Percentiles rank a stretch among this genome's conserved stretches.
phyloP scores from a whole-genome alignment of 2,113 vertebrate species.

The Ptilonorhynchus violaceus region DNA sequence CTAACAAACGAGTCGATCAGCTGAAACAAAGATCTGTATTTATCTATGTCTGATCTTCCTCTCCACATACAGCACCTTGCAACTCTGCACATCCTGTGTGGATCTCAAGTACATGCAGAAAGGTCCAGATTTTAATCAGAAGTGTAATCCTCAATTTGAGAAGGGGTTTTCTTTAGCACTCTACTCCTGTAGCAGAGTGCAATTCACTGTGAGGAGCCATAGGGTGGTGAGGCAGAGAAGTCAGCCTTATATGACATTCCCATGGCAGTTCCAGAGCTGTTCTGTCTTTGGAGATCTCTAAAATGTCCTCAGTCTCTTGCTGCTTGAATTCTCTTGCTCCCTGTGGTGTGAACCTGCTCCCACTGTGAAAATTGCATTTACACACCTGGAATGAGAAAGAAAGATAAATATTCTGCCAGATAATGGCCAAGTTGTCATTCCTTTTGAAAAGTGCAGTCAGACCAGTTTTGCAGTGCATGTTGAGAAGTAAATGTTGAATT shows the following conservation, averaged over 20 bases:
- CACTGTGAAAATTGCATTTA: neutral
- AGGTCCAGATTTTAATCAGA: neutral
- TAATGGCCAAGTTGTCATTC: neutral
- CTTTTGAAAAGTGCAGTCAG: neutral
- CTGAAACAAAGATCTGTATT: neutral
- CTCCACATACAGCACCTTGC: neutral
- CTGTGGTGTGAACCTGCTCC: neutral
- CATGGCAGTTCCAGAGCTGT: neutral
- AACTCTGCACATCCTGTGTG: neutral
- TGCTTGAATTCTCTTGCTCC: neutral
- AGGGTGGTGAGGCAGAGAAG: neutral
- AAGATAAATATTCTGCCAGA: neutral
- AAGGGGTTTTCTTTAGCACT: neutral
- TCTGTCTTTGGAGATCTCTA: neutral
- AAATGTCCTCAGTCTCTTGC: neutral
- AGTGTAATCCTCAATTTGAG: neutral
- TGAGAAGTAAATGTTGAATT: neutral
- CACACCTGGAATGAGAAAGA: neutral
- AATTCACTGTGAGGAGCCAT: neutral
- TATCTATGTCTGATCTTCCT: neutral
- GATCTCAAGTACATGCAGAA: neutral
- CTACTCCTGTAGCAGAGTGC: neutral
- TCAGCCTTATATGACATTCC: neutral
- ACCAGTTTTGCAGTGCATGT: neutral
- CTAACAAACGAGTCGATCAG: neutral